A percentile compares a stretch with the other conserved stretches of the same genome.
Evolutionary conservation across 2,888 invertebrate species (phyloP).

Genomic region (Dasysyrphus albostriatus): DNA sequence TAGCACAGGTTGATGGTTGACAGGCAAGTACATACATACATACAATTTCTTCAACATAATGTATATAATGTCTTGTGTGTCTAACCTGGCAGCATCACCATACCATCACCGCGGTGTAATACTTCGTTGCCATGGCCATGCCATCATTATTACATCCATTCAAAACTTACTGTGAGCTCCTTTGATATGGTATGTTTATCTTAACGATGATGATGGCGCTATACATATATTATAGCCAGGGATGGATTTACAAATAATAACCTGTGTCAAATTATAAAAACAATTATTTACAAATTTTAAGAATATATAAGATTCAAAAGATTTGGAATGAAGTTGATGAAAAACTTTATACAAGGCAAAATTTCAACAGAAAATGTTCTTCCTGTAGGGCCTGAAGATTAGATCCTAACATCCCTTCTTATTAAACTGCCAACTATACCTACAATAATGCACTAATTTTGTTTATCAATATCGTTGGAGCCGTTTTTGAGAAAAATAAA

Average conservation of each 20-base stretch:
- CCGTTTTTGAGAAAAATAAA: too few relatives aligned
- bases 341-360: too few relatives aligned
- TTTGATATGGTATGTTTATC: conserved; percentile 44
- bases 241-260: not conserved
- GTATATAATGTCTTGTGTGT: not conserved
- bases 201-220: conserved; percentile 28
- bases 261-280: not conserved
- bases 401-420: too few relatives aligned
- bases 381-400: too few relatives aligned
- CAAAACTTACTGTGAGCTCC: conserved; percentile 34
- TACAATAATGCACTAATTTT: too few relatives aligned
- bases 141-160: conserved; percentile 43
- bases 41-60: too few relatives aligned
- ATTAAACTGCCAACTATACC: too few relatives aligned
- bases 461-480: too few relatives aligned
- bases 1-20: conserved; percentile 63
- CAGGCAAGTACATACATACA: conserved; percentile 40
- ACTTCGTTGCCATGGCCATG: conserved; percentile 48
- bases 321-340: too few relatives aligned
- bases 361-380: too few relatives aligned
- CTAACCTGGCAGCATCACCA: conserved; percentile 42
- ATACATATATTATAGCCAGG: not conserved
- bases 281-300: too few relatives aligned
- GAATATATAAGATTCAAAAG: too few relatives aligned
- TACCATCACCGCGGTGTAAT: conserved; percentile 4